A percentile compares a stretch with the other conserved stretches of the same genome.
phyloP scores from a whole-genome alignment of 2,797 vertebrate genomes.

The Micrastur ruficollis region DNA sequence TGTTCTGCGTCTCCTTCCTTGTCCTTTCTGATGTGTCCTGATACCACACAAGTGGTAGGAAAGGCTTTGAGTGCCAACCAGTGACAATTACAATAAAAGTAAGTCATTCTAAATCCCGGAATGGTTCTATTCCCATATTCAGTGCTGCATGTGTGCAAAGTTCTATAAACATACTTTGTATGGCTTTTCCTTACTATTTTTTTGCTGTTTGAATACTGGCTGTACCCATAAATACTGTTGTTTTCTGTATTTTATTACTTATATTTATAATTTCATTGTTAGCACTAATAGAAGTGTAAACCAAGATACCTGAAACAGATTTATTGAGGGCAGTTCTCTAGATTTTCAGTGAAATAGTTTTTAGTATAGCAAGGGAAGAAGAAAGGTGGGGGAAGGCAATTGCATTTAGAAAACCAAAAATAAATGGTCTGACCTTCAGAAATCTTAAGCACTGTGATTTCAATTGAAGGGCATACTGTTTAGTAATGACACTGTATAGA shows the following conservation, averaged over 20 bases:
- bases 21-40: background rate
- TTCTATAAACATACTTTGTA: background rate
- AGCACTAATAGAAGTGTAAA: background rate
- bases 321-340: background rate
- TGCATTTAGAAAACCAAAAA: background rate
- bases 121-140: background rate
- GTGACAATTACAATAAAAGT: too few species aligned
- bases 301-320: background rate
- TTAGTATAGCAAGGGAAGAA: background rate
- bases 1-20: background rate
- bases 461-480: background rate
- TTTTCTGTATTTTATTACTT: background rate
- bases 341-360: background rate
- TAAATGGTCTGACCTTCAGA: conserved; percentile 6
- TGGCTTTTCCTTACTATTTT: background rate
- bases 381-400: background rate
- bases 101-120: background rate
- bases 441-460: background rate
- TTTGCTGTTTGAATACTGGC: background rate
- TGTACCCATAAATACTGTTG: background rate
- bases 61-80: background rate
- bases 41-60: background rate
- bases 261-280: background rate
- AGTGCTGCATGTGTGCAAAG: background rate
- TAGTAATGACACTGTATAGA: background rate